Conservation (phyloP, 1,140 invertebrate species). For the Drosophila parabipectinata region DNA sequence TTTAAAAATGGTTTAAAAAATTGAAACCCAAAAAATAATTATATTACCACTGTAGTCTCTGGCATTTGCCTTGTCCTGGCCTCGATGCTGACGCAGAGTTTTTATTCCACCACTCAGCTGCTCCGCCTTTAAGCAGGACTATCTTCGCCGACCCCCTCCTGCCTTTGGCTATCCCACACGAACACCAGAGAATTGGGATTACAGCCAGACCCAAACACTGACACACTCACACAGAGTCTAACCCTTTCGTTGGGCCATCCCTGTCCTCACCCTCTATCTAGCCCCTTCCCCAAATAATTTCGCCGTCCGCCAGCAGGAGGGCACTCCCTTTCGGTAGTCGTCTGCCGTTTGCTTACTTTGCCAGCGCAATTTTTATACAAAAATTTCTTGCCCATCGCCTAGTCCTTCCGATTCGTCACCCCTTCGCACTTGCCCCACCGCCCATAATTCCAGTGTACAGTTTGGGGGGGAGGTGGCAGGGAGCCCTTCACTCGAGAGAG, state of each 20-base stretch:
- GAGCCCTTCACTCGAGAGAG: conserved; percentile 33
- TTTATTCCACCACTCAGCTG: conserved; percentile 13
- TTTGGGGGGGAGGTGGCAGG: conserved; percentile 44
- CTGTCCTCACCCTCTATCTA: conserved; percentile 22
- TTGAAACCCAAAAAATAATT: background rate
- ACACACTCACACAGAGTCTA: conserved; percentile 17
- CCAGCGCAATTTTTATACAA: conserved; percentile 81
- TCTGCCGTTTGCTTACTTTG: conserved; percentile 66
- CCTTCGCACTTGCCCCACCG: background rate
- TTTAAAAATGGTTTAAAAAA: background rate
- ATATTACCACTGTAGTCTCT: conserved; percentile 13
- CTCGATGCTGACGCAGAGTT: conserved; percentile 44
- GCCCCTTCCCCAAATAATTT: conserved; percentile 13
- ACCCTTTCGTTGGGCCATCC: conserved; percentile 49
- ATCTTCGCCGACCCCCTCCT: conserved; percentile 16
- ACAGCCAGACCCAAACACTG: conserved; percentile 28
- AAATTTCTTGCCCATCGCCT: conserved; percentile 64
- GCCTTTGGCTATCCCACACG: conserved; percentile 46
- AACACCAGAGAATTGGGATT: conserved; percentile 52
- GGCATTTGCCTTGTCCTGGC: conserved; percentile 25
- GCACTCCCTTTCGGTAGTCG: conserved; percentile 45
- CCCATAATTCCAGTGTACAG: conserved; percentile 32
- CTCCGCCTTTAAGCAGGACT: conserved; percentile 18
- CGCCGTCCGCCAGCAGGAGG: conserved; percentile 25
- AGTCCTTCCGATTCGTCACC: conserved; percentile 5